Evolutionary conservation across 1,140 invertebrate genomes (phyloP), one percentile per base, ranked within the genome.

Genomic region (Agraylea sexmaculata): DNA sequence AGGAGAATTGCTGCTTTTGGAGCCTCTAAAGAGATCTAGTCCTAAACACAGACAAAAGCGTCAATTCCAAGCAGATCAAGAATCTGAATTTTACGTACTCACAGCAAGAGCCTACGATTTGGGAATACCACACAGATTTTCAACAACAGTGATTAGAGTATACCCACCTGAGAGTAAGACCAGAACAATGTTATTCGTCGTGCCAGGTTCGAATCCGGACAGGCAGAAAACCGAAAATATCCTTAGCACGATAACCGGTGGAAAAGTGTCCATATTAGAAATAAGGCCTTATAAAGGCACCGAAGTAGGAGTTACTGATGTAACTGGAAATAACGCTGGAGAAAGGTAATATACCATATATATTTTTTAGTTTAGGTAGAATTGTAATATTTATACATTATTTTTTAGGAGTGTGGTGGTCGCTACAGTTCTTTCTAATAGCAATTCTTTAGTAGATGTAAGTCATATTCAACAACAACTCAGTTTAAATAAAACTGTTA

Each of bases 21-120:
- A 68, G 51, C 54, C 66, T 12, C 55, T 73, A 40, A 70, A 66
- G 45, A 64, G 64, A 51, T 58, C 61, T 1, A 49, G 55, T 51
- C 42, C 56, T 55, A 59, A 45, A 53, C 56, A 57, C 45, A 66
- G 56, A 48, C 64, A 64, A 58, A 65, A 60, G 55, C 52, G 69
- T 4, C 62, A 68, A 51, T 53, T 54, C 46, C 53, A 58, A 39
- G 38, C 42, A 16, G 53, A 65, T 37, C 50, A 63, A 47, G 66
- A 74, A 22, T 66, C 63, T 43, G 67, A 74, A 51, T 57, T 77
- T 20, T 75, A 71, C 42, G 68, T 73, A 2, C 58, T 86, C 4
- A 80, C 72, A 22, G 73, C 78, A 15, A 68, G 82, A 53, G 83
- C 83, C 10, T 86, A 84, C 51, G 85, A 88, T 62, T 68, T 84